A percentile compares a stretch with the other conserved stretches of the same genome.
phyloP scores from a whole-genome alignment of 2,797 vertebrate species.

The Pogonophryne albipinna region DNA sequence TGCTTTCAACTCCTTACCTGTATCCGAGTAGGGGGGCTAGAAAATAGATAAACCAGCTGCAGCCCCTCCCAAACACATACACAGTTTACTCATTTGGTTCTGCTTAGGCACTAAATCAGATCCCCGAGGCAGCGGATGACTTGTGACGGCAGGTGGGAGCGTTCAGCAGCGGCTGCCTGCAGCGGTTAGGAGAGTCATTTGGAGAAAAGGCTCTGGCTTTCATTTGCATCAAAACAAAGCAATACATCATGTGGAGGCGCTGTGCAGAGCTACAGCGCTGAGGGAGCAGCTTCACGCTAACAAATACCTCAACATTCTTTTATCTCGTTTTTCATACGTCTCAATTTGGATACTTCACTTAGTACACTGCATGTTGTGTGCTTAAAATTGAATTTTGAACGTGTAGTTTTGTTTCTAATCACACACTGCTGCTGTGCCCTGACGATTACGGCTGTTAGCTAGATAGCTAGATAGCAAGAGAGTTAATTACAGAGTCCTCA shows the following conservation, averaged over 20 bases:
- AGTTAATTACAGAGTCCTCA: too few relatives aligned
- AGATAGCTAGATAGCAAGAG: too few relatives aligned
- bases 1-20: constrained; percentile 1
- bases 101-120: constrained; percentile 59
- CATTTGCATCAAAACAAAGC: constrained; percentile 77
- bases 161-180: constrained; percentile 35
- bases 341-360: too few relatives aligned
- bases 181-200: constrained; percentile 51
- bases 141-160: constrained; percentile 47
- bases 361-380: too few relatives aligned
- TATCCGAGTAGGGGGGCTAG: not conserved
- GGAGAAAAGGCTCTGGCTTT: constrained; percentile 55
- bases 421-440: too few relatives aligned
- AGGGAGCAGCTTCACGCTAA: constrained; percentile 47
- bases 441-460: too few relatives aligned
- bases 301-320: constrained; percentile 40
- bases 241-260: constrained; percentile 62
- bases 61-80: constrained; percentile 2
- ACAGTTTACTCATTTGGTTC: constrained; percentile 4
- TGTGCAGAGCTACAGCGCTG: constrained; percentile 16
- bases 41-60: not conserved
- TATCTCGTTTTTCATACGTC: not conserved
- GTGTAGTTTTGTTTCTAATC: too few relatives aligned
- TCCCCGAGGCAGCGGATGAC: constrained; percentile 60
- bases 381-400: too few relatives aligned